phyloP scores from a whole-genome alignment of 2,888 invertebrate genomes.

The Chymomyza amoena region DNA sequence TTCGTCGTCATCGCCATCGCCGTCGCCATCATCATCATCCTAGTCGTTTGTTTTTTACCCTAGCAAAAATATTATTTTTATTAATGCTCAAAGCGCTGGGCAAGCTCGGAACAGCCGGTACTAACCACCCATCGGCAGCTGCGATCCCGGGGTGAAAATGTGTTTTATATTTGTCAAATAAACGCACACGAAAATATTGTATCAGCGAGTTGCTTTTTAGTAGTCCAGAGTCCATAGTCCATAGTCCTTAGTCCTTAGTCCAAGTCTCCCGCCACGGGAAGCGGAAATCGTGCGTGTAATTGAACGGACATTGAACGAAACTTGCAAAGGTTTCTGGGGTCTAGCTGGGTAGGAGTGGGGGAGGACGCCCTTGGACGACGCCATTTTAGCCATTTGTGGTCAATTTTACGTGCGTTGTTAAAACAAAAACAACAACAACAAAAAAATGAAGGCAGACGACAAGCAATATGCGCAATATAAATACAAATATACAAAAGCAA shows the following conservation, averaged over 20 bases:
- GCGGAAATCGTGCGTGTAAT: constrained; percentile 73
- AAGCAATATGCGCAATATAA: constrained; percentile 14
- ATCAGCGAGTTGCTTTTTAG: constrained; percentile 35
- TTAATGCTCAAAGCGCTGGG: constrained; percentile 58
- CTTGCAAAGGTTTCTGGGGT: constrained; percentile 41
- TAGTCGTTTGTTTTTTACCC: constrained; percentile 3
- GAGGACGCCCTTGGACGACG: neutral
- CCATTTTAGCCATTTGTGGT: constrained; percentile 58
- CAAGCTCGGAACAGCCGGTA: neutral
- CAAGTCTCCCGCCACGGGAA: constrained; percentile 55
- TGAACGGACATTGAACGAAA: constrained; percentile 69
- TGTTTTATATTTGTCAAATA: constrained; percentile 71
- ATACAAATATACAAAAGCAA: constrained; percentile 32
- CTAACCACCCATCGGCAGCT: neutral
- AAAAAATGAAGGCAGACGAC: constrained; percentile 10
- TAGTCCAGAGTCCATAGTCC: constrained; percentile 25
- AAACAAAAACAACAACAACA: constrained; percentile 48
- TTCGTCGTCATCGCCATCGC: neutral
- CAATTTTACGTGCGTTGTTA: constrained; percentile 66
- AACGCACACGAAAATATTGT: constrained; percentile 50
- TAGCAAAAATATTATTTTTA: constrained; percentile 67
- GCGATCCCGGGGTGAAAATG: constrained; percentile 56
- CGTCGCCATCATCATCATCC: neutral
- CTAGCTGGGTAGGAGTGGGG: neutral
- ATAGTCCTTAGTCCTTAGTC: constrained; percentile 24